phyloP scores from a whole-genome alignment of 2,113 vertebrate genomes.

The Prionailurus bengalensis region DNA sequence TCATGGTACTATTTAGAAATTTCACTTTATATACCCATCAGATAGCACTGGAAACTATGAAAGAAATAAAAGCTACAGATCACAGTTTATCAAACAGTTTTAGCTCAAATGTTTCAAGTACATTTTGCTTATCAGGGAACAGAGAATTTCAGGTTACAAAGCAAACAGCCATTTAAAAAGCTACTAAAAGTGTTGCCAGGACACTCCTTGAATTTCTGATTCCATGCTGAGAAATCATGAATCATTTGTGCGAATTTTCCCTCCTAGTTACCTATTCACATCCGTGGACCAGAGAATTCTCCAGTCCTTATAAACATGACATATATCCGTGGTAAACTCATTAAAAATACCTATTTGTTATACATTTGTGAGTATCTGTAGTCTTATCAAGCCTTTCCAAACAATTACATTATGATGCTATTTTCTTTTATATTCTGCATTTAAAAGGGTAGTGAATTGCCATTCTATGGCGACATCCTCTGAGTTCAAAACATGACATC shows the following conservation, averaged over 20 bases:
- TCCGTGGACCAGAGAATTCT: not conserved
- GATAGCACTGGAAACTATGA: not conserved
- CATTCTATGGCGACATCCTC: not conserved
- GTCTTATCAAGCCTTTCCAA: not conserved
- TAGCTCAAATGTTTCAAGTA: not conserved
- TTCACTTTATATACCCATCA: not conserved
- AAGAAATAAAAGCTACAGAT: not conserved
- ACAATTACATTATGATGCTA: not conserved
- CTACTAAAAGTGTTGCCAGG: not conserved
- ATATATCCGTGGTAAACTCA: not conserved
- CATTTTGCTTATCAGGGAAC: constrained; percentile 2
- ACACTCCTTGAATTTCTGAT: not conserved
- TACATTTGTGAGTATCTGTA: not conserved
- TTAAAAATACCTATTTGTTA: not conserved
- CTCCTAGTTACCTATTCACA: not conserved
- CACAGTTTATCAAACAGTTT: not conserved
- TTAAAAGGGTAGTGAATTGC: not conserved
- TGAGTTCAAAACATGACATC: constrained; percentile 25
- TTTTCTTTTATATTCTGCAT: not conserved
- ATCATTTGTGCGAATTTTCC: not conserved
- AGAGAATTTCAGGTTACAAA: not conserved
- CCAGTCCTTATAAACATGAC: not conserved
- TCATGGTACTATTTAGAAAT: not conserved
- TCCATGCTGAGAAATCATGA: not conserved
- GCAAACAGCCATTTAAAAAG: constrained; percentile 23